These are phyloP conservation scores for Chymomyza amoena DNA, from an alignment of 2,888 invertebrate species.

Conservation along the genomic window DNA sequence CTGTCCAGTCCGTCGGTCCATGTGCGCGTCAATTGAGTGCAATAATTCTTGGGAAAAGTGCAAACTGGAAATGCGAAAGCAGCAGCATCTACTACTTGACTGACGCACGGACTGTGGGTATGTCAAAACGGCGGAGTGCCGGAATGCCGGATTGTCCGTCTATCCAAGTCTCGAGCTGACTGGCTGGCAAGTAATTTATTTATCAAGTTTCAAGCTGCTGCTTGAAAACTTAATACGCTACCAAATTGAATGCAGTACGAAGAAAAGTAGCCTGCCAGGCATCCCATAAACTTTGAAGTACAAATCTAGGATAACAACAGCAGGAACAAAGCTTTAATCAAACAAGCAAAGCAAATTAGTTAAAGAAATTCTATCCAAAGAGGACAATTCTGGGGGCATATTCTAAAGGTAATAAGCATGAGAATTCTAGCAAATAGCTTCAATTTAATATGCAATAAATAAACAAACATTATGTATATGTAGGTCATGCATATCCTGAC, in stretches of 20 bases:
- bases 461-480: not conserved
- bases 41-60: slow-evolving; percentile 67
- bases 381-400: not conserved
- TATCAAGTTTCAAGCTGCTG: slow-evolving; percentile 73
- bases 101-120: not conserved
- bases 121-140: not conserved
- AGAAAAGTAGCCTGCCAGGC: not conserved
- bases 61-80: slow-evolving; percentile 61
- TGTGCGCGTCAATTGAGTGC: slow-evolving; percentile 68
- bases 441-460: not conserved
- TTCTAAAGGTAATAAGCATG: not conserved
- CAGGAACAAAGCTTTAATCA: not conserved
- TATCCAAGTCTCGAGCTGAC: slow-evolving; percentile 13
- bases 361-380: not conserved
- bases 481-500: not conserved
- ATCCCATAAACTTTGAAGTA: not conserved
- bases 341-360: not conserved
- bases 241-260: slow-evolving; percentile 61
- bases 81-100: slow-evolving; percentile 17
- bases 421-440: not conserved
- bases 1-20: not conserved
- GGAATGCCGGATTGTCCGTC: not conserved
- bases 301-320: not conserved
- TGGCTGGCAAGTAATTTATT: slow-evolving; percentile 66
- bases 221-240: slow-evolving; percentile 72